phyloP scores from a whole-genome alignment of 2,797 vertebrate species.

The Cyclura pinguis region DNA sequence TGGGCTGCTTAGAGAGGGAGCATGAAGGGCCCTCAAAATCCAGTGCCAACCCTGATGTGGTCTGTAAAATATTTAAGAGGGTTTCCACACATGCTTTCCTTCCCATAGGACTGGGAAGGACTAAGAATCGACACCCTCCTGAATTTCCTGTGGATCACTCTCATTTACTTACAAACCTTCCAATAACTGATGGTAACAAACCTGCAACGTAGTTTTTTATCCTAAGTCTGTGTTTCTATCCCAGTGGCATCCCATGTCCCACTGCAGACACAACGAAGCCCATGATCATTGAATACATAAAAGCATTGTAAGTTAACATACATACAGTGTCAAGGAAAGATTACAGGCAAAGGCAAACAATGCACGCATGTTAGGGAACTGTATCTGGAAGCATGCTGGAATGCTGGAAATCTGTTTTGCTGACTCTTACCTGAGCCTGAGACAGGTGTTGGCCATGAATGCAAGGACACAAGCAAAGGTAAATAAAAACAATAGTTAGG shows the following conservation, averaged over 20 bases:
- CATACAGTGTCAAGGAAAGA: background rate
- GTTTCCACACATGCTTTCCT: background rate
- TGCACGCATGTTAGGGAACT: background rate
- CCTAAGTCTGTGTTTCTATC: background rate
- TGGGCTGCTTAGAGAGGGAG: background rate
- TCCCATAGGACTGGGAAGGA: background rate
- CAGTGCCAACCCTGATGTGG: background rate
- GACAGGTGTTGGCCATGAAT: slow-evolving; percentile 54
- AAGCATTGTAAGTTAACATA: background rate
- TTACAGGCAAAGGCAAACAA: slow-evolving; percentile 14
- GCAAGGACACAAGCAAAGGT: slow-evolving; percentile 40
- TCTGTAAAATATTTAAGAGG: background rate
- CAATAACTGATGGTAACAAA: background rate
- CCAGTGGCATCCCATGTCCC: background rate
- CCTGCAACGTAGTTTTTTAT: background rate
- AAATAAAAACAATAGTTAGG: slow-evolving; percentile 59
- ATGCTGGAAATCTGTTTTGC: slow-evolving; percentile 38
- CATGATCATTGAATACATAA: background rate
- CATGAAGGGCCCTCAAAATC: background rate
- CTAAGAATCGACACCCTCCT: background rate
- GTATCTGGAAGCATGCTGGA: background rate
- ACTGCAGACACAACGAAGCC: background rate
- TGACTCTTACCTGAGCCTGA: slow-evolving; percentile 84
- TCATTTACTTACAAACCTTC: background rate
- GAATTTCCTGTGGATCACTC: background rate